Base-by-base conservation (phyloP, 2,113 vertebrate genomes). In the Callaeas wilsoni region DNA sequence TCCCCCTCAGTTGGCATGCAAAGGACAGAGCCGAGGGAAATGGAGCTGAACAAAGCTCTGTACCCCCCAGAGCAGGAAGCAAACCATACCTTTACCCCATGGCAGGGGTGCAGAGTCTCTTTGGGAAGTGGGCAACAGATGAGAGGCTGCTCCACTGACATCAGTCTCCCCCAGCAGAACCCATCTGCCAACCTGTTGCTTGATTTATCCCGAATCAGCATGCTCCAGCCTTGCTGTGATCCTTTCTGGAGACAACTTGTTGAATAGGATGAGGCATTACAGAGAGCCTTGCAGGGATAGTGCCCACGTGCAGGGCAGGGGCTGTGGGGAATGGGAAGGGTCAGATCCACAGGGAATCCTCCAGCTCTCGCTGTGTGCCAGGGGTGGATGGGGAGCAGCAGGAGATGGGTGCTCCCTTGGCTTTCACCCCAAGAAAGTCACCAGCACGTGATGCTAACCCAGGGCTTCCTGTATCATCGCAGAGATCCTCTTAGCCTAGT, bases 401-500 rank as follows among this genome's bases (percentile, higher is more conserved):
- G 44, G 32, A 20, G 29, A 47, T 1, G 11, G 29, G 18, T 33
- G 8, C 37, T 93, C 75, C 84, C 76, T 80, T 65, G 79, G 63
- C 46, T 94, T 85, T 88, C 90, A 86, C 63, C 75, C 23, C 74
- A 60, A 86, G 56, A 29, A 23, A 3, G 10, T 71, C 11, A 2
- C 29, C 74, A 82, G 91, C 91, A 73, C 1, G 6, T 33, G 53
- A 69, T 64, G 53, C 46, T 84, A 71, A 53, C 87, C 92, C 69
- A 53, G 76, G 87, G 65, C 86, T 94, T 87, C 88, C 84, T 82
- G 22, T 73, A 52, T 91, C 14, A 0, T 79, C 1, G 0, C 52
- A 82, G 65, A 95, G 65, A 95, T 96, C 96, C 87, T 96, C 96
- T 97, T 96, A 97, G 53, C 77, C 74, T 74, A 56, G 77, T 53